phyloP scores from a whole-genome alignment of 2,797 vertebrate species.

The Podarcis siculus region DNA sequence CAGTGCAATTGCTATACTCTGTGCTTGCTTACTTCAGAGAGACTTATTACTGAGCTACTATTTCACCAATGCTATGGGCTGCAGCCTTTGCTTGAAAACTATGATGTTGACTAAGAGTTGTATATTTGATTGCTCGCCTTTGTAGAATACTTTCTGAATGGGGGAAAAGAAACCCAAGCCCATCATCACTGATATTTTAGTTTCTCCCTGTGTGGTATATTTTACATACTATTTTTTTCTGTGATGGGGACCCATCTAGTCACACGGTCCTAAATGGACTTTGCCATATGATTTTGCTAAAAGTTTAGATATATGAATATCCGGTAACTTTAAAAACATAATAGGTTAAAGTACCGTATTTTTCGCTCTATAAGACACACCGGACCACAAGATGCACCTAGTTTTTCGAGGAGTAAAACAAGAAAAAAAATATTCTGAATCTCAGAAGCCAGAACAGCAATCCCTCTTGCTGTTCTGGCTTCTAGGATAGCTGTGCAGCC shows the following conservation, averaged over 20 bases:
- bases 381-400: too few relatives aligned
- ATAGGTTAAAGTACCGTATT: too few relatives aligned
- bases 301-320: neutral
- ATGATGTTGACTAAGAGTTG: neutral
- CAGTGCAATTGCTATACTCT: neutral
- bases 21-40: neutral
- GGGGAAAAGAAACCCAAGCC: too few relatives aligned
- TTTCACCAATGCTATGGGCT: neutral
- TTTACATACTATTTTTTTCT: neutral
- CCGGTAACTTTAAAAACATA: neutral
- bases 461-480: too few relatives aligned
- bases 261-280: neutral
- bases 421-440: too few relatives aligned
- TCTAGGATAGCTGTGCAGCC: too few relatives aligned
- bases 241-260: neutral
- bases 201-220: neutral
- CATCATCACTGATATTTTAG: neutral
- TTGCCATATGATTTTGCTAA: neutral
- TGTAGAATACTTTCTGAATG: neutral
- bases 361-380: too few relatives aligned
- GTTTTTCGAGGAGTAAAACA: too few relatives aligned
- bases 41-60: neutral
- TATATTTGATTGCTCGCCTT: neutral
- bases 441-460: too few relatives aligned
- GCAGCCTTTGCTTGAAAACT: neutral